A percentile compares a stretch with the other conserved stretches of the same genome.
These are phyloP conservation scores for Arnoldichthys spilopterus DNA, from an alignment of 2,797 vertebrate genomes.

Conservation along the genomic window DNA sequence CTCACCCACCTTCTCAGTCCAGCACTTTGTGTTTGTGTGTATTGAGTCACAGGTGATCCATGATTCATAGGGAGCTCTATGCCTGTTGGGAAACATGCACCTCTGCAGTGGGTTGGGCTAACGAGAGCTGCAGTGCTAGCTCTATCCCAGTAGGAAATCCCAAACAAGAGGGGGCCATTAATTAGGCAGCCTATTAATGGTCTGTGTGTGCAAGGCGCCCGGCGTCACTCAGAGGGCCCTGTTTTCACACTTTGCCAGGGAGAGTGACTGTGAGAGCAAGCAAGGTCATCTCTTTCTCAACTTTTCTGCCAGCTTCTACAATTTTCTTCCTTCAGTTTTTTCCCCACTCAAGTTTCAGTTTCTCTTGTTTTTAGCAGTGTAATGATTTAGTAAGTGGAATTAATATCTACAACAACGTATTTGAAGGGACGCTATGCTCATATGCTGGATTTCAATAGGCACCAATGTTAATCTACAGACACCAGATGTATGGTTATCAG, in stretches of 20 bases:
- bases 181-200: slow-evolving; percentile 22
- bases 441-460: neutral
- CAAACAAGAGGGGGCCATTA: slow-evolving; percentile 12
- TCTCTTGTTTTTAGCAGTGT: neutral
- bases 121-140: neutral
- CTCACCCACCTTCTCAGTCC: neutral
- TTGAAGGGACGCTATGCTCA: neutral
- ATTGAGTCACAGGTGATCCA: slow-evolving; percentile 3
- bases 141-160: neutral
- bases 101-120: neutral
- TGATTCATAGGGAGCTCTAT: neutral
- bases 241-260: neutral
- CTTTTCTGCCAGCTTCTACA: neutral
- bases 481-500: neutral
- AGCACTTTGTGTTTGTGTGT: neutral
- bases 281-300: neutral
- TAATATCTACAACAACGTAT: no score
- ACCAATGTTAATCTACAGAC: no score
- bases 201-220: neutral
- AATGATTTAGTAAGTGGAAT: neutral
- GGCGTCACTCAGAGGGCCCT: neutral
- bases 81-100: neutral
- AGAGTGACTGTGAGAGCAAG: neutral
- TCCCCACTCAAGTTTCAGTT: neutral
- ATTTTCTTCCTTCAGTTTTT: neutral